Evolutionary conservation across 2,797 vertebrate genomes (phyloP).

Genomic region (Phoxinus dragarum): DNA sequence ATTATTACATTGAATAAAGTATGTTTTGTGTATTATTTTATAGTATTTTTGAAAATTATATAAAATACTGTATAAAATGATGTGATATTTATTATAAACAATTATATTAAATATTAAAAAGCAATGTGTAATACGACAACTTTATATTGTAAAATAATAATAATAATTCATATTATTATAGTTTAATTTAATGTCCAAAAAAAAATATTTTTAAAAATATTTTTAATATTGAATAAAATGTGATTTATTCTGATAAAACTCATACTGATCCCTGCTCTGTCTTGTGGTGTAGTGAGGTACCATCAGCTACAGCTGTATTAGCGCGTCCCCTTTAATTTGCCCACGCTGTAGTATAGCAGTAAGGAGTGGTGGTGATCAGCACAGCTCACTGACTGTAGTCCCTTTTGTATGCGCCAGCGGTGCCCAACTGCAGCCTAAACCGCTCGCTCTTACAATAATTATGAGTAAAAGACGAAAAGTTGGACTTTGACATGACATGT

Average conservation of each 20-base stretch:
- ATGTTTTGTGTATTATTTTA: background rate
- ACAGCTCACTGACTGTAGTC: conserved; percentile 56
- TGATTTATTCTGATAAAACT: background rate
- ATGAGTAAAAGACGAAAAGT: conserved; percentile 71
- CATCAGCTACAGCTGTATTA: conserved; percentile 19
- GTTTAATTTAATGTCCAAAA: too few species aligned
- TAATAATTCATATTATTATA: background rate
- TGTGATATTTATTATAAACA: background rate
- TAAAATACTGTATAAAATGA: background rate
- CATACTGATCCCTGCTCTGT: background rate
- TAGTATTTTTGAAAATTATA: background rate
- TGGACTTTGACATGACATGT: conserved; percentile 60
- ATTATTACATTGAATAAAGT: background rate
- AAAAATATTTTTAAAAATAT: too few species aligned
- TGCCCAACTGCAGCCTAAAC: conserved; percentile 88
- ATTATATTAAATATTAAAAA: background rate
- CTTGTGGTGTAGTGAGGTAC: background rate
- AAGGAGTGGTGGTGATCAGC: conserved; percentile 73
- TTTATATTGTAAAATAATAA: background rate
- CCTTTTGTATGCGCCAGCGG: conserved; percentile 89
- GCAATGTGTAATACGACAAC: background rate
- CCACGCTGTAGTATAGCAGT: conserved; percentile 66
- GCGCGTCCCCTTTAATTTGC: conserved; percentile 83
- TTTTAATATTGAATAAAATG: background rate
- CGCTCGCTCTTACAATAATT: conserved; percentile 73